Evolutionary conservation across 2,888 invertebrate species (phyloP), one percentile per base, ranked within the genome.

Genomic region (Frankliniella intonsa): DNA sequence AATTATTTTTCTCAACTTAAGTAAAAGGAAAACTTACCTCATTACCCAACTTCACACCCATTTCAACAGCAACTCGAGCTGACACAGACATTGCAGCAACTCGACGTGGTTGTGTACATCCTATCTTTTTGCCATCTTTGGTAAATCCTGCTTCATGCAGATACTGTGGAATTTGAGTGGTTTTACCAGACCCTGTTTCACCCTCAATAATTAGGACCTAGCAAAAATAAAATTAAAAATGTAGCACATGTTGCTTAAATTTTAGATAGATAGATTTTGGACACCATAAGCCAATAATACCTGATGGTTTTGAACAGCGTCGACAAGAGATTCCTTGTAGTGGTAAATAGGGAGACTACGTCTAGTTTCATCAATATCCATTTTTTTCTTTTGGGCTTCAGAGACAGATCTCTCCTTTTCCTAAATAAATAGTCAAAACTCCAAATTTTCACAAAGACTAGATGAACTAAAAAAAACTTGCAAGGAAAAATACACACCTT

Each of bases 81-180:
- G 99, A 97, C 38, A 99, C 99, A n/a, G 97, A 97, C 99, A 99
- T 99, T 3, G 99, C 98, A 38, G 99, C 99, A 2, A 99, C 99
- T 88, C 99, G 90, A 84, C 99, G 90, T 0, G 99, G 99, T 88
- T 98, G 98, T 0, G 99, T 99, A 87, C 99, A 99, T 0, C 98
- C 99, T 86, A 99, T 96, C 88, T 94, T 94, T 89, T 95, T 96
- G 65, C 92, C 93, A 86, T 94, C 93, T 81, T 92, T 89, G 1
- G 95, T 94, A 86, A 94, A 97, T 3, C 96, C 99, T 80, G 97
- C 95, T 87, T 99, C 98, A 87, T 97, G 93, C 14, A 99, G 90
- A 89, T 99, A 99, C 88, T 99, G 99, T 0, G 99, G 99, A 85
- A 99, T 96, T 90, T 99, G 99, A 12, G 99, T 99, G 0, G 99